Evolutionary conservation across 2,888 invertebrate species (phyloP), one percentile per base, ranked within the genome.

Genomic region (Parelbella ahira): DNA sequence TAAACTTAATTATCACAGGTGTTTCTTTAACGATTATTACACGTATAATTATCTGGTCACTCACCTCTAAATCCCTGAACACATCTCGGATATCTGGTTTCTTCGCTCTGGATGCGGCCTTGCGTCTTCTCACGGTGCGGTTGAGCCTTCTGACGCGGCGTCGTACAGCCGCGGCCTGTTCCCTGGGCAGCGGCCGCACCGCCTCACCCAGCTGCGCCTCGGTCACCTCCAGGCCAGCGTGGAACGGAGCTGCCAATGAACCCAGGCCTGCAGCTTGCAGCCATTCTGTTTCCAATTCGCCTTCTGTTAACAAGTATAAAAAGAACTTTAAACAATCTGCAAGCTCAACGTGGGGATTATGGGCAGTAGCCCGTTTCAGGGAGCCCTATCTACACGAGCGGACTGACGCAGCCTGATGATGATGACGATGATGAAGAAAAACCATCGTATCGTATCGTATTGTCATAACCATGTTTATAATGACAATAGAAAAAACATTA

Each of bases 21-120:
- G n/a, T n/a, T n/a, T n/a, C n/a, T n/a, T n/a, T n/a, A n/a, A n/a
- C n/a, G n/a, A n/a, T n/a, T n/a, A n/a, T n/a, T n/a, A n/a, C n/a
- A n/a, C n/a, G n/a, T n/a, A n/a, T n/a, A n/a, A n/a, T n/a, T n/a
- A n/a, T n/a, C n/a, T 3, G 15, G 4, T 13, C 21, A 58, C 82
- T 82, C 63, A 94, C 94, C 90, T 95, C 95, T 51, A 93, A 89
- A 78, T 94, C 94, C 71, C 93, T 91, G 64, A 95, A 93, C 34
- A 96, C 93, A 77, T 95, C 94, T 56, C 95, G 82, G 46, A 95
- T 94, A 68, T 96, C 95, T 6, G 93, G 93, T 59, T 93, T 93
- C 46, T 91, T 90, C n/a, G 92, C 77, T 32, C 86, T 61, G 8
- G 82, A 76, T 19, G 83, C 84, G 1, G 89, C 89, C 33, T 89